phyloP scores from a whole-genome alignment of 2,888 invertebrate genomes.

The Drosophila incognita region DNA sequence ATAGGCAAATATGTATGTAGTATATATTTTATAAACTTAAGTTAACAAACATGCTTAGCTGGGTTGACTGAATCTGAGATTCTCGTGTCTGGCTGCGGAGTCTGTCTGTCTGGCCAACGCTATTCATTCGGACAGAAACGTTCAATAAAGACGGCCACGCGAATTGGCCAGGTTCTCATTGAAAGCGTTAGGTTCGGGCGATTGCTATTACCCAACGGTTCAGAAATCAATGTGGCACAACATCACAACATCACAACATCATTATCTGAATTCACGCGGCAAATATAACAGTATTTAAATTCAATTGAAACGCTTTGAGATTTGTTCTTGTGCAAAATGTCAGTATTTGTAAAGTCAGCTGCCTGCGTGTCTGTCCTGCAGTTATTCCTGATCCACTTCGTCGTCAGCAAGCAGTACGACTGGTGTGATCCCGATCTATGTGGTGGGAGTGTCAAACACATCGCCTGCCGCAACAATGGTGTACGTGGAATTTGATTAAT shows the following conservation, averaged over 20 bases:
- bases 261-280: neutral
- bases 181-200: constrained; percentile 47
- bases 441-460: constrained; percentile 69
- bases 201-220: constrained; percentile 24
- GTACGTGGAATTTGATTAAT: constrained; percentile 58
- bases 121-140: constrained; percentile 78
- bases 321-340: constrained; percentile 40
- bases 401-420: constrained; percentile 52
- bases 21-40: constrained; percentile 34
- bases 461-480: constrained; percentile 83
- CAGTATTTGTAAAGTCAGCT: constrained; percentile 26
- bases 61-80: constrained; percentile 34
- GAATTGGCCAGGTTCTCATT: constrained; percentile 59
- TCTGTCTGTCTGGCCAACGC: constrained; percentile 67
- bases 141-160: constrained; percentile 81
- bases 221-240: constrained; percentile 53
- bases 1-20: constrained; percentile 16
- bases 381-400: constrained; percentile 52
- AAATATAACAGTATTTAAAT: neutral
- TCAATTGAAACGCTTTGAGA: constrained; percentile 4
- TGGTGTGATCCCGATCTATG: constrained; percentile 81
- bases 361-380: constrained; percentile 59
- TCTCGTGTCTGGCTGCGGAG: constrained; percentile 50
- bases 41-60: constrained; percentile 45
- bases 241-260: constrained; percentile 29